Evolutionary conservation across 2,888 invertebrate genomes (phyloP).

Genomic region (Apoda limacodes): DNA sequence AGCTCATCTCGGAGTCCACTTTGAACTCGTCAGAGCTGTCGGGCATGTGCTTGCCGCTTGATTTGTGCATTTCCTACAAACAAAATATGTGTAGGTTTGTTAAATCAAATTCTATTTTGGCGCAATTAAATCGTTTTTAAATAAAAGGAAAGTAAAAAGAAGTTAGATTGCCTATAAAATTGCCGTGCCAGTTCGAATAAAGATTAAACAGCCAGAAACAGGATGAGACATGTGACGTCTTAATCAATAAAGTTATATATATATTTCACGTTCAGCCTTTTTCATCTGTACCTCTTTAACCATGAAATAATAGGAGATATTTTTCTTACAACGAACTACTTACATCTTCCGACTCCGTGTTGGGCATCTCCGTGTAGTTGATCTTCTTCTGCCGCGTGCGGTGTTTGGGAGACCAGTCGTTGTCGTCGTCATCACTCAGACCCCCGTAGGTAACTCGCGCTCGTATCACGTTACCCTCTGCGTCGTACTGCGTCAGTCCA

Average conservation of each 20-base stretch:
- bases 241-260: too few species aligned
- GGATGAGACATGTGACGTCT: too few species aligned
- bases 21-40: constrained; percentile 65
- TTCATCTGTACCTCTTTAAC: background rate
- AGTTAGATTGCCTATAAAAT: too few species aligned
- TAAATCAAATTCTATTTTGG: too few species aligned
- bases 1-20: constrained; percentile 36
- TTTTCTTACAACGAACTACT: constrained; percentile 23
- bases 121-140: too few species aligned
- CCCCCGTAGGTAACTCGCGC: constrained; percentile 69
- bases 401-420: constrained; percentile 73
- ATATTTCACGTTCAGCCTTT: too few species aligned
- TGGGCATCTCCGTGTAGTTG: constrained; percentile 81
- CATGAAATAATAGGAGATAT: background rate
- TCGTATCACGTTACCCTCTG: constrained; percentile 41
- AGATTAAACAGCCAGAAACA: too few species aligned
- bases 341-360: constrained; percentile 81
- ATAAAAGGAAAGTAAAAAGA: too few species aligned
- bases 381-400: constrained; percentile 80
- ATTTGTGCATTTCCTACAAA: constrained; percentile 68
- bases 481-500: constrained; percentile 8
- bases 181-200: too few species aligned
- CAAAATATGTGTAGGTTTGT: too few species aligned
- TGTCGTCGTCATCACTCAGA: constrained; percentile 50
- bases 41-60: constrained; percentile 65